These are phyloP conservation scores for Scomber colias DNA, from an alignment of 2,113 vertebrate genomes.

Conservation along the genomic window DNA sequence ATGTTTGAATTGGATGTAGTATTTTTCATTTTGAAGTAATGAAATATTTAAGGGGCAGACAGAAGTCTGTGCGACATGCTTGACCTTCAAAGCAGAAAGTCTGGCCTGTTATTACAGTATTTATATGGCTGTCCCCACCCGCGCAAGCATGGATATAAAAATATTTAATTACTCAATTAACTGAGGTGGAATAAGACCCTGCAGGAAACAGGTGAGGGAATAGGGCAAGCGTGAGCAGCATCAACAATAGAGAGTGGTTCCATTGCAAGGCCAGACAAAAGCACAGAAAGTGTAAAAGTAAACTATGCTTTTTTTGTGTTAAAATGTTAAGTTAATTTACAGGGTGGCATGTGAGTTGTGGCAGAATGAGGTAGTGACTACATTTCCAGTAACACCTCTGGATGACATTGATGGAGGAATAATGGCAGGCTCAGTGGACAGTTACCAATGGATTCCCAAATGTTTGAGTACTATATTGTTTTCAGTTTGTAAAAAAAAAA, in stretches of 20 bases:
- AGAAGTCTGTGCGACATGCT: constrained; percentile 65
- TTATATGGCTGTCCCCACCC: constrained; percentile 76
- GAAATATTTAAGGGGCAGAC: constrained; percentile 84
- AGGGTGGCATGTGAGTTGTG: constrained; percentile 16
- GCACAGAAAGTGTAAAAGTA: neutral
- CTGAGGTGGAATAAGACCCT: constrained; percentile 79
- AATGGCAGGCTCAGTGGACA: constrained; percentile 45
- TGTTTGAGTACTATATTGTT: constrained; percentile 50
- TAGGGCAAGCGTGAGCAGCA: constrained; percentile 45
- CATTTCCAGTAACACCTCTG: constrained; percentile 44
- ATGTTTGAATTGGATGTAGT: constrained; percentile 81
- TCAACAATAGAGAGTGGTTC: constrained; percentile 35
- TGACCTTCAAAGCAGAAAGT: constrained; percentile 82
- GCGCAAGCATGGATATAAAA: constrained; percentile 76
- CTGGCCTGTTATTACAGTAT: constrained; percentile 82
- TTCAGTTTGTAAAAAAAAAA: constrained; percentile 36
- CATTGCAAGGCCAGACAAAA: neutral
- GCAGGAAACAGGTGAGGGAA: constrained; percentile 67
- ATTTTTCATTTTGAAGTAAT: constrained; percentile 83
- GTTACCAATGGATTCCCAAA: constrained; percentile 50
- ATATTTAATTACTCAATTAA: constrained; percentile 87
- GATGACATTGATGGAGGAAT: constrained; percentile 54
- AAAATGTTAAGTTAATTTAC: constrained; percentile 21
- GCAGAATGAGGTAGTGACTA: constrained; percentile 30
- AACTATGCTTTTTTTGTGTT: constrained; percentile 9